Base-by-base conservation (phyloP, 1,140 invertebrate genomes). In the Caenorhabditis brenneri region DNA sequence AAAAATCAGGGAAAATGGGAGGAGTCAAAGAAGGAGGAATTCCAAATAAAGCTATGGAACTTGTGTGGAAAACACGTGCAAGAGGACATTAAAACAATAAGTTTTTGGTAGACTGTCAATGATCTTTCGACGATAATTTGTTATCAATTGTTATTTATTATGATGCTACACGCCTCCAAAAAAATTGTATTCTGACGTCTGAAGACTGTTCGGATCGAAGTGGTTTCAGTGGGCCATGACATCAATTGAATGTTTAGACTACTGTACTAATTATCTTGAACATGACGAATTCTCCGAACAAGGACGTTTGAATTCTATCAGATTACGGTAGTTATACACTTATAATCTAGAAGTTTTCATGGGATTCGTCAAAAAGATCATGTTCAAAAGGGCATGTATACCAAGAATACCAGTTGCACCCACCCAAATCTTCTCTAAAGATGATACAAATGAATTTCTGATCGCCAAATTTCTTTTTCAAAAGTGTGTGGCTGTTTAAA, bases 151-250 rank as follows among this genome's bases (percentile, higher is more conserved):
- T n/a, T 51, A 51, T 51, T 51, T 27, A 55, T 55, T 55, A 55
- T 55, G 53, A 55, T 55, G 53, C 22, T 55, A 29, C 7, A 55
- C 15, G 22, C 24, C 53, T 6, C 24, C 9, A 29, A 27, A 55
- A 55, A 27, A 29, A 9, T n/a, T n/a, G 39, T 46, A 42, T 74
- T 74, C 58, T 65, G 58, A 65, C 58, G 58, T 65, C 58, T 65
- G 19, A 65, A 65, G 58, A 65, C 36, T 65, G 31, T 22, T 6
- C 10, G 31, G n/a, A 24, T 36, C 65, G 65, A 4, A 27, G 27
- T 58, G 24, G 29, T 74, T 74, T 46, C 65, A 74, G 65, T 74
- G 10, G 58, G 22, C 58, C 2, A 46, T 74, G 65, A 74, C n/a
- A 74, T 74, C 65, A 74, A 27, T 51, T 51, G 27, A 24, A 27